phyloP scores from a whole-genome alignment of 2,888 invertebrate species.

The Criorhina ranunculi region DNA sequence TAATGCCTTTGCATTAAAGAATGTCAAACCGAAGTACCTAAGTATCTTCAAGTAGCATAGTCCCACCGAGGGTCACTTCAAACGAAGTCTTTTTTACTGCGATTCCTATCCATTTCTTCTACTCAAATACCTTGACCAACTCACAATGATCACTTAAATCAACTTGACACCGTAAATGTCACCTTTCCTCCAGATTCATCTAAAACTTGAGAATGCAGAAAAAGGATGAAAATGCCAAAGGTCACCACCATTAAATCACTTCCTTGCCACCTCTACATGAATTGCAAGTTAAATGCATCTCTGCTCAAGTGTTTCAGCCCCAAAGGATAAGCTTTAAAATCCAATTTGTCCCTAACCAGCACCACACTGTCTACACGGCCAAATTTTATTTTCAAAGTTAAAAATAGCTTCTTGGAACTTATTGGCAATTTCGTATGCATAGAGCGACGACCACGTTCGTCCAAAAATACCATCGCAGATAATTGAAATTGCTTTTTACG shows the following conservation, averaged over 20 bases:
- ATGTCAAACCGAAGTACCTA: too few species aligned
- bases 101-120: too few species aligned
- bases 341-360: slow-evolving; percentile 43
- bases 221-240: slow-evolving; percentile 9
- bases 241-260: not conserved
- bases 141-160: too few species aligned
- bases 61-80: too few species aligned
- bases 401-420: slow-evolving; percentile 49
- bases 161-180: too few species aligned
- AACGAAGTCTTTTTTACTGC: too few species aligned
- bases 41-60: too few species aligned
- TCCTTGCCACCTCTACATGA: not conserved
- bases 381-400: slow-evolving; percentile 23
- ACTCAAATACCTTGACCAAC: too few species aligned
- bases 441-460: slow-evolving; percentile 29
- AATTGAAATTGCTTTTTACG: slow-evolving; percentile 54
- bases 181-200: not conserved
- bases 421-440: slow-evolving; percentile 54
- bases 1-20: too few species aligned
- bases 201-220: not conserved
- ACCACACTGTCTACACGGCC: not conserved
- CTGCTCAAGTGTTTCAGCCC: slow-evolving; percentile 23
- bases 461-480: slow-evolving; percentile 48
- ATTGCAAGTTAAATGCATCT: slow-evolving; percentile 35
- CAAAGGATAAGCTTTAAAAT: slow-evolving; percentile 57